phyloP scores from a whole-genome alignment of 2,888 invertebrate species.

The Lithosia quadra region DNA sequence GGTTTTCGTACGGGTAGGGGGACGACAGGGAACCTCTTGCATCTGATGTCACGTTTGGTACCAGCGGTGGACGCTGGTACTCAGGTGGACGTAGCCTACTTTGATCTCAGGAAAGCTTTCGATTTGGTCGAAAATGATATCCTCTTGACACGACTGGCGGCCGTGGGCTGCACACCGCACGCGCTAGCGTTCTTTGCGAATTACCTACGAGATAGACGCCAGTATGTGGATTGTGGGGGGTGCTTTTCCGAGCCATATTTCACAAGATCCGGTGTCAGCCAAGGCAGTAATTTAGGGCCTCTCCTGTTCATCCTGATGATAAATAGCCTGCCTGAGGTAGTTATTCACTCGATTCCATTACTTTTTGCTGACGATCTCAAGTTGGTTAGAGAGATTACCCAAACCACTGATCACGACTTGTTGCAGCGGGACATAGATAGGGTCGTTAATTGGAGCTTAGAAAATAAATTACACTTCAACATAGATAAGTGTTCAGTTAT shows the following conservation, averaged over 20 bases:
- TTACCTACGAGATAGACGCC: conserved; percentile 11
- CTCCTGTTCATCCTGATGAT: conserved; percentile 13
- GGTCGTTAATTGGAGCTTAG: not conserved
- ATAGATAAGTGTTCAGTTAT: conserved; percentile 12
- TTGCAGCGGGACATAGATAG: conserved; percentile 9
- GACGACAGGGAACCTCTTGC: conserved; percentile 7
- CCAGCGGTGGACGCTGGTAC: conserved; percentile 12
- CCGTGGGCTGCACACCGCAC: conserved; percentile 14
- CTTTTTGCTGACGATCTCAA: conserved; percentile 25
- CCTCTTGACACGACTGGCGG: conserved; percentile 5
- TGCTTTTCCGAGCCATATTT: conserved; percentile 9
- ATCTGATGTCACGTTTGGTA: conserved; percentile 17
- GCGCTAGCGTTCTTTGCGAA: conserved; percentile 12
- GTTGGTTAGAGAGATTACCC: not conserved
- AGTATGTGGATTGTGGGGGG: conserved; percentile 20
- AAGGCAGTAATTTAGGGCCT: conserved; percentile 14
- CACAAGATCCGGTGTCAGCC: conserved; percentile 18
- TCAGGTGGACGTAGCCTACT: conserved; percentile 20
- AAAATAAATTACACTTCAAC: conserved; percentile 9
- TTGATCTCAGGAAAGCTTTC: conserved; percentile 20
- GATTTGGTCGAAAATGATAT: conserved; percentile 15
- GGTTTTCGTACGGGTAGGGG: conserved; percentile 1
- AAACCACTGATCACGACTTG: not conserved
- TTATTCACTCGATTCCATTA: not conserved
- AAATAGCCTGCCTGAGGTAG: conserved; percentile 10